Base-by-base conservation (phyloP, 2,888 invertebrate genomes). In the Hirtodrosophila alboralis region DNA sequence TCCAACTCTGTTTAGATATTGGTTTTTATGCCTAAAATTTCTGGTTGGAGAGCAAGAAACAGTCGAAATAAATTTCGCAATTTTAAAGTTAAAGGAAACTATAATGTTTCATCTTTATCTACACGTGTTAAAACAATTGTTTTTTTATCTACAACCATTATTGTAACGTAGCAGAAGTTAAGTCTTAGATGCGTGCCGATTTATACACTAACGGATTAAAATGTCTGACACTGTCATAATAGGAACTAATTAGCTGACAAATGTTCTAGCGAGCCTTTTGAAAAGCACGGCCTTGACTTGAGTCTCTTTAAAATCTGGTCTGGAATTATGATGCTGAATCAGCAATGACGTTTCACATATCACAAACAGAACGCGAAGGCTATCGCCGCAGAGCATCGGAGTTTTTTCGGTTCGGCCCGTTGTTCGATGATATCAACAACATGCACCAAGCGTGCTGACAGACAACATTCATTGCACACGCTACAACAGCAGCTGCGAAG, bases 401-500 rank as follows among this genome's bases (percentile, higher is more conserved):
- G 65, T 59, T 62, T 54, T 62, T 56, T 44, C 13, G 45, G 52
- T n/a, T n/a, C n/a, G 60, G 43, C 49, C 56, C 69, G 43, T 43
- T 81, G 78, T 83, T 79, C 86, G 86, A 83, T 85, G 67, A 70
- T 78, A 78, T 85, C 86, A 70, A 34, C 44, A 59, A 72, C 84
- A 78, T 81, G 84, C 72, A 76, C 53, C 80, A 61, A 41, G 48
- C 54, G 30, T 67, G 54, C 61, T 84, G 84, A 67, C 84, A 84
- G 73, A 63, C 58, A 53, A 84, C 78, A 80, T 86, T 77, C 57
- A 74, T 84, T 84, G 77, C 73, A 80, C 80, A 79, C 80, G 65
- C 30, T 36, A 44, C 54, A 65, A 48, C 61, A 40, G 33, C 27
- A 5, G 21, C 40, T 13, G 72, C 51, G 71, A 71, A 74, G 53